Evolutionary conservation across 2,113 vertebrate species (phyloP), one percentile per base, ranked within the genome.

Genomic region (Phyllostomus hastatus): DNA sequence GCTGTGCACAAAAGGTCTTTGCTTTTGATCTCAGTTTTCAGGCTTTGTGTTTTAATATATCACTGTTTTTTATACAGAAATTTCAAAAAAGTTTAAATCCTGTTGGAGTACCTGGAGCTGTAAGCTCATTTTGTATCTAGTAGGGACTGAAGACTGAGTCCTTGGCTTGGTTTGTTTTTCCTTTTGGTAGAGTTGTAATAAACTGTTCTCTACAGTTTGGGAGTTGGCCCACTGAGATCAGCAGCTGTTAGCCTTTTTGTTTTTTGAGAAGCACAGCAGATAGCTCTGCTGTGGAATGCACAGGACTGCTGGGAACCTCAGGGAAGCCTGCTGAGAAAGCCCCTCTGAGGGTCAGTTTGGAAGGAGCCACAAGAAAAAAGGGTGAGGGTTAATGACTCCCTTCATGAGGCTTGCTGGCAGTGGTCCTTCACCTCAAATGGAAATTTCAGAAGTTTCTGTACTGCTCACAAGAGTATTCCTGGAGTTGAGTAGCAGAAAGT

Each of bases 391-490:
- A 97, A 97, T 80, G 88, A 84, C 93, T 96, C 80, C 64, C 94
- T 95, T 91, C 4, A 8, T 91, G 94, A 91, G 61, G 73, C 73
- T 97, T 94, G 52, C 79, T 97, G 96, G 97, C 95, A 96, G 73
- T 26, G 2, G 38, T 75, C 28, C 82, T 93, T 96, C 72, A 95
- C 95, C 91, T 96, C 97, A 97, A 95, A 97, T 96, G 97, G 97
- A 97, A 98, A 98, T 96, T 97, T 97, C 95, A 98, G 97, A 97
- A 94, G 97, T 97, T 96, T 96, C 80, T 91, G 82, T 92, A 73
- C 52, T 2, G 67, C 84, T 97, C 95, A 79, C 87, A 97, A 93
- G 97, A 96, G 96, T 93, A 94, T 97, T 97, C 95, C 95, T 98
- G 97, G 93, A 97, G 97, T 89, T 76, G 96, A 97, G 91, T 46